Evolutionary conservation across 2,888 invertebrate species (phyloP), one percentile per base, ranked within the genome.

Genomic region (Dryococelus australis): DNA sequence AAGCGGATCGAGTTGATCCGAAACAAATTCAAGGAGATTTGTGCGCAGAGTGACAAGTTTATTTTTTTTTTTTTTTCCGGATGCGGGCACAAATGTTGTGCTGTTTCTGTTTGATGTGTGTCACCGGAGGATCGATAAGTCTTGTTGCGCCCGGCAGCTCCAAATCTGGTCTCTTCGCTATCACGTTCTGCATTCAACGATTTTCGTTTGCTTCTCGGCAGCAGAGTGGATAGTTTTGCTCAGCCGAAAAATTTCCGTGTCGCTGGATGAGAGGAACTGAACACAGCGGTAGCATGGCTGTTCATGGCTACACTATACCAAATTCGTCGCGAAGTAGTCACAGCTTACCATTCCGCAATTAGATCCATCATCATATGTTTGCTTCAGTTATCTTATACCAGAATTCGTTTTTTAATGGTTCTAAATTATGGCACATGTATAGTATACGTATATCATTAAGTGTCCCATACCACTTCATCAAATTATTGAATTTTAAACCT

Each of bases 11-110:
- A 16, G 65, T 65, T 65, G 65, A 65, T 65, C 65, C 65, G 6
- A 65, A 65, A 65, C 65, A 65, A 65, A 65, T 65, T 65, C 65
- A n/a, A 65, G 65, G 65, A 65, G 65, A 65, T 65, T 65, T 65
- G 24, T 3, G n/a, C 65, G 6, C n/a, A 8, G 65, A 8, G 65
- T 65, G 65, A 65, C 65, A 24, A 65, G 65, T 6, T 1, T 2
- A 8, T 51, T 51, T 65, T 65, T 65, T 1, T 65, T 65, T 65
- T 65, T 1, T 65, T 65, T 65, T 65, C 24, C 65, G 24, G 65
- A 65, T 3, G 20, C 65, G 35, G 65, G 65, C 0, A 65, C 65
- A 65, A 65, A 65, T 16, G 16, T 65, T 65, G 65, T 10, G 65
- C 16, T 20, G 65, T 20, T 0, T 8, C 24, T 65, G 65, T 65